These are phyloP conservation scores for Hyposoter dolosus DNA, from an alignment of 2,888 invertebrate species.

Conservation along the genomic window DNA sequence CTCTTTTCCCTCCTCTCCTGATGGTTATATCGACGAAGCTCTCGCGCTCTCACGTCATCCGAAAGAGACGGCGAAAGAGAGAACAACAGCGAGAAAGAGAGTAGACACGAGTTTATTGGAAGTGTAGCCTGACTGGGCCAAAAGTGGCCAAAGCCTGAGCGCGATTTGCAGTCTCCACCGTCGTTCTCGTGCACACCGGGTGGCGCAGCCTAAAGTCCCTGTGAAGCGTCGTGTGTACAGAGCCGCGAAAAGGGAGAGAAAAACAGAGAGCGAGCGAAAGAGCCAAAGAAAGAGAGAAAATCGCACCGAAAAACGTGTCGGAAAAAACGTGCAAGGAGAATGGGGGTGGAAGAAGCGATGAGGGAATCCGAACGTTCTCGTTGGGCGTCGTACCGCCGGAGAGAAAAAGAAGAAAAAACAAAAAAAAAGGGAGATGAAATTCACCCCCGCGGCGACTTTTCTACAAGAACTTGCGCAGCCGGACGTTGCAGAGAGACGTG, in stretches of 20 bases:
- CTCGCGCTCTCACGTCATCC: slow-evolving; percentile 51
- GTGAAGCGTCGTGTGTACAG: slow-evolving; percentile 59
- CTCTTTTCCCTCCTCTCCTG: slow-evolving; percentile 16
- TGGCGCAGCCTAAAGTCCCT: slow-evolving; percentile 66
- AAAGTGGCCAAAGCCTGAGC: slow-evolving; percentile 61
- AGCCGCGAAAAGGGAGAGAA: slow-evolving; percentile 33
- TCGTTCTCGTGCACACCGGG: slow-evolving; percentile 69
- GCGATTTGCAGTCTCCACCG: slow-evolving; percentile 63
- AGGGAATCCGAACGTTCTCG: slow-evolving; percentile 60
- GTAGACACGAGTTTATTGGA: slow-evolving; percentile 62
- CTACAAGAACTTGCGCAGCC: slow-evolving; percentile 55
- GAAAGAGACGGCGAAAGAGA: neutral
- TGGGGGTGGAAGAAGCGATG: slow-evolving; percentile 70
- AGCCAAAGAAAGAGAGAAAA: slow-evolving; percentile 71
- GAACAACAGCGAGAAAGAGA: neutral
- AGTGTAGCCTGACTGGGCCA: slow-evolving; percentile 64
- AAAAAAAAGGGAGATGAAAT: slow-evolving; percentile 80
- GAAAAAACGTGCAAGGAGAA: slow-evolving; percentile 69
- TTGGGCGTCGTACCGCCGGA: slow-evolving; percentile 45
- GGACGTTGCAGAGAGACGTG: slow-evolving; percentile 59
- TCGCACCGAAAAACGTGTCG: slow-evolving; percentile 68
- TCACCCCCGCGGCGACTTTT: slow-evolving; percentile 67
- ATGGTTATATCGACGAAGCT: slow-evolving; percentile 30
- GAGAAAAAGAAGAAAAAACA: neutral
- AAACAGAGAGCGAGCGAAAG: slow-evolving; percentile 56